Conservation (phyloP, 2,888 invertebrate genomes). For the Mylabris sibirica region DNA sequence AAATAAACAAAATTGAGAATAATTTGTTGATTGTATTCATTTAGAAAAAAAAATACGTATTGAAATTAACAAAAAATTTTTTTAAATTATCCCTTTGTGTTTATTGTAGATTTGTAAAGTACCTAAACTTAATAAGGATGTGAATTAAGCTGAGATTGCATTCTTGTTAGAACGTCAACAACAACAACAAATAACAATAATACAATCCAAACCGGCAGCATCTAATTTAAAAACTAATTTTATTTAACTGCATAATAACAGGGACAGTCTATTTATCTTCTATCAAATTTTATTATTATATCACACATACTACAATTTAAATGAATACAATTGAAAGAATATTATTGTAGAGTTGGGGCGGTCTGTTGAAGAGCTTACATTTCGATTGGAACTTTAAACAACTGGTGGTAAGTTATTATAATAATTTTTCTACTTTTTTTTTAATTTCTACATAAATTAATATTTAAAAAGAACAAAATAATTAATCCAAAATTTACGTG, state of each 20-base stretch:
- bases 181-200: background rate
- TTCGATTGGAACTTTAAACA: background rate
- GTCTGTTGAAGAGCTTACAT: background rate
- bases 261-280: slow-evolving; percentile 22
- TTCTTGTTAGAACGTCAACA: slow-evolving; percentile 1
- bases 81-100: too few relatives aligned
- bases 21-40: background rate
- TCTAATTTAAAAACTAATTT: slow-evolving; percentile 48
- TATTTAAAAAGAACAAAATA: slow-evolving; percentile 1
- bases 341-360: background rate
- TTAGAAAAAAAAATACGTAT: too few relatives aligned
- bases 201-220: slow-evolving; percentile 46
- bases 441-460: background rate
- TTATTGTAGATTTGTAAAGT: background rate
- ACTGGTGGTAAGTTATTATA: background rate
- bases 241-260: slow-evolving; percentile 46
- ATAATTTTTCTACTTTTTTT: background rate
- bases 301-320: background rate
- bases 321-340: background rate
- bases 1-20: background rate
- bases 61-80: too few relatives aligned
- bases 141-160: background rate
- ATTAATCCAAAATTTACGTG: slow-evolving; percentile 66
- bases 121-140: slow-evolving; percentile 5
- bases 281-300: slow-evolving; percentile 3